phyloP scores from a whole-genome alignment of 2,888 invertebrate genomes.

The Eupithecia pulchellata region DNA sequence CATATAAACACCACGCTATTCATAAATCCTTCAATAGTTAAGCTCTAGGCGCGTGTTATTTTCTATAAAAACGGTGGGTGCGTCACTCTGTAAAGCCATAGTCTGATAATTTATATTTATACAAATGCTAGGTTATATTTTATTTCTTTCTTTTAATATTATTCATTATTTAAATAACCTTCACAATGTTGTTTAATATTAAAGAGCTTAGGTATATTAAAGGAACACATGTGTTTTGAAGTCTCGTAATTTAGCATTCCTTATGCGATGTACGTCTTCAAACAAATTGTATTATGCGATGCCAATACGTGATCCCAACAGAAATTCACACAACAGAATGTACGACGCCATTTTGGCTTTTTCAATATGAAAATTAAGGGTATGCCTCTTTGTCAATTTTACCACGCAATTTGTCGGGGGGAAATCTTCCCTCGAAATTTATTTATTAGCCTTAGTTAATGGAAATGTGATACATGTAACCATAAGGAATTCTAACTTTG shows the following conservation, averaged over 20 bases:
- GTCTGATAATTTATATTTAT: background rate
- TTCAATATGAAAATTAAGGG: slow-evolving; percentile 69
- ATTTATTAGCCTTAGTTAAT: slow-evolving; percentile 42
- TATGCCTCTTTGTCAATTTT: slow-evolving; percentile 52
- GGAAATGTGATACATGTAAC: slow-evolving; percentile 35
- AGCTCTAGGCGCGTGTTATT: slow-evolving; percentile 66
- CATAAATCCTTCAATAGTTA: slow-evolving; percentile 85
- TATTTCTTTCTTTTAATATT: background rate
- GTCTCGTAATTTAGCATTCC: slow-evolving; percentile 74
- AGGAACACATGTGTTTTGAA: slow-evolving; percentile 54
- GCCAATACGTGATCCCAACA: slow-evolving; percentile 77
- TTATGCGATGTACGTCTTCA: slow-evolving; percentile 67
- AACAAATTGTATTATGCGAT: slow-evolving; percentile 82
- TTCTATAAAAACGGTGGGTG: slow-evolving; percentile 56
- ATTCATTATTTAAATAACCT: background rate
- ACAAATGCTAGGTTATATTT: slow-evolving; percentile 41
- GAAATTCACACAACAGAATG: slow-evolving; percentile 68
- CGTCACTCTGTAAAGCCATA: slow-evolving; percentile 52
- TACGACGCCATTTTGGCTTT: slow-evolving; percentile 62
- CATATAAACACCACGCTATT: slow-evolving; percentile 50
- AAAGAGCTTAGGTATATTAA: background rate
- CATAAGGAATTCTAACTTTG: slow-evolving; percentile 29
- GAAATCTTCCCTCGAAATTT: slow-evolving; percentile 46
- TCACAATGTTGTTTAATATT: background rate
- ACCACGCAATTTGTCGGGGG: slow-evolving; percentile 54